phyloP scores from a whole-genome alignment of 2,888 invertebrate species.

The Drosophila villosipedis region DNA sequence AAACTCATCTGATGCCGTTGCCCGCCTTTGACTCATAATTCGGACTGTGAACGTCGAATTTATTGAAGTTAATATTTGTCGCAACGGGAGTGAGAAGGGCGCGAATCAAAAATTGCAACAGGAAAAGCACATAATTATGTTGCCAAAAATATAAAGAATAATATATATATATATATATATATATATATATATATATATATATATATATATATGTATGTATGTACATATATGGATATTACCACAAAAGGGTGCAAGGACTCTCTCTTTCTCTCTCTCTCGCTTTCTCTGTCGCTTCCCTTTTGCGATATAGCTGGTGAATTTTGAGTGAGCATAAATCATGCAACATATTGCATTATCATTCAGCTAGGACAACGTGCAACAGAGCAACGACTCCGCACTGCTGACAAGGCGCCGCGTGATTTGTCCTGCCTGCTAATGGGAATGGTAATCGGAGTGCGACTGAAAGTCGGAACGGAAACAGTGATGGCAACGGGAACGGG shows the following conservation, averaged over 20 bases:
- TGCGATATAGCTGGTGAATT: slow-evolving; percentile 34
- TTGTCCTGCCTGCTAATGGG: slow-evolving; percentile 66
- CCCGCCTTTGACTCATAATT: slow-evolving; percentile 54
- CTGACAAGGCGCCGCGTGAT: slow-evolving; percentile 51
- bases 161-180: slow-evolving; percentile 8
- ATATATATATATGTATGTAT: slow-evolving; percentile 10
- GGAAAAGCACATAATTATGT: slow-evolving; percentile 14
- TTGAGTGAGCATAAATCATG: slow-evolving; percentile 76
- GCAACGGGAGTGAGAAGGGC: slow-evolving; percentile 26
- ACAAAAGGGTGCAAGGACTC: slow-evolving; percentile 31
- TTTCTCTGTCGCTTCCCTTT: not conserved
- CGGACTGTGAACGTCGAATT: slow-evolving; percentile 71
- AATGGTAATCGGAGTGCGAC: slow-evolving; percentile 34
- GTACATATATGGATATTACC: slow-evolving; percentile 25
- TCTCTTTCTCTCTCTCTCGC: not conserved
- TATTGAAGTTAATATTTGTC: slow-evolving; percentile 82
- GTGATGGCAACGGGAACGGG: slow-evolving; percentile 24
- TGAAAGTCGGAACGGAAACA: slow-evolving; percentile 22
- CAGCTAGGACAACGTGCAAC: slow-evolving; percentile 25
- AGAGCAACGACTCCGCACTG: slow-evolving; percentile 19
- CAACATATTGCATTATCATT: slow-evolving; percentile 82
- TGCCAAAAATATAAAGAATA: slow-evolving; percentile 11
- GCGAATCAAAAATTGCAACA: slow-evolving; percentile 34
- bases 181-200: not conserved
- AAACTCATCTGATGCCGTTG: slow-evolving; percentile 25